Evolutionary conservation across 1,140 invertebrate species (phyloP).

Genomic region (Drosophila willistoni): DNA sequence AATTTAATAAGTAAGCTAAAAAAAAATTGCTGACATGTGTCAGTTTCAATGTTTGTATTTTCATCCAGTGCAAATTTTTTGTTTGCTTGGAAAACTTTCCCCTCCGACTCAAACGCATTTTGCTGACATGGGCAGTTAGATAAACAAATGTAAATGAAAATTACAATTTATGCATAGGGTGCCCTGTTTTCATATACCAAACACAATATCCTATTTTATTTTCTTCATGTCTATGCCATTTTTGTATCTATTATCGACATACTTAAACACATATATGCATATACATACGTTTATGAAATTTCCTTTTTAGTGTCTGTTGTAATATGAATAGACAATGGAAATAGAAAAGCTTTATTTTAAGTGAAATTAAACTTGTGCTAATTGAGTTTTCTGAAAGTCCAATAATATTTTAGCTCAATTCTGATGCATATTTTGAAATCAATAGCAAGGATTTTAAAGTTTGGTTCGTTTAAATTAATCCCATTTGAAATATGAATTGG

Average conservation of each 20-base stretch:
- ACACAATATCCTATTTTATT: neutral
- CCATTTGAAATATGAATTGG: too few relatives aligned
- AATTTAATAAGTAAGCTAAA: neutral
- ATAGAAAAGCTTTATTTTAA: neutral
- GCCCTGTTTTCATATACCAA: neutral
- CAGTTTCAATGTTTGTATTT: conserved; percentile 46
- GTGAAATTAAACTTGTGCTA: conserved; percentile 12
- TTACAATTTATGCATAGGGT: conserved; percentile 32
- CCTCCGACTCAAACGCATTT: neutral
- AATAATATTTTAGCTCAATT: conserved; percentile 39
- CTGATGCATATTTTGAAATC: too few relatives aligned
- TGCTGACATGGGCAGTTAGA: conserved; percentile 48
- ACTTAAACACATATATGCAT: neutral
- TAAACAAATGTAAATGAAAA: conserved; percentile 49
- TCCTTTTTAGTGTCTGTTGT: conserved; percentile 36
- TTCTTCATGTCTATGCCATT: neutral
- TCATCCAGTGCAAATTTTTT: conserved; percentile 13
- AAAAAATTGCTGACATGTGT: conserved; percentile 44
- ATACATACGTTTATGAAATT: conserved; percentile 6
- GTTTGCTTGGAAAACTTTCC: conserved; percentile 20
- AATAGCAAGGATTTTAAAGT: too few relatives aligned
- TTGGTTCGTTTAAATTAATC: too few relatives aligned
- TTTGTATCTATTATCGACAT: conserved; percentile 3
- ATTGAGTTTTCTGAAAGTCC: conserved; percentile 22
- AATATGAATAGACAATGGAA: conserved; percentile 17